Evolutionary conservation across 2,888 invertebrate genomes (phyloP), one percentile per base, ranked within the genome.

Genomic region (Asteroscopus sphinx): DNA sequence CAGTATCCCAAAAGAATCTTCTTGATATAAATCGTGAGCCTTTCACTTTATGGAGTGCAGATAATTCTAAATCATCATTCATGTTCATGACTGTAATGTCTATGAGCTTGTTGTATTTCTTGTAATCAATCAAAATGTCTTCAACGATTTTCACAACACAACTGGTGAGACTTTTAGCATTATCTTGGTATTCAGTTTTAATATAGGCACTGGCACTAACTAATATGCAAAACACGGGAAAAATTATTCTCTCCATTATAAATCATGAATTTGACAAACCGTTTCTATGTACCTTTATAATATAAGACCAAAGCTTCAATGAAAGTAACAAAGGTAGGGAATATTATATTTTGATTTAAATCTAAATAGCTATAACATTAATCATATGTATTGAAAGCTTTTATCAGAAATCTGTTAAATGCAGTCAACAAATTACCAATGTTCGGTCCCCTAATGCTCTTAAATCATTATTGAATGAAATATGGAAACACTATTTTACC

Each of bases 1-100:
- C 64, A 0, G 46, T 37, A 2, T 64, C 37, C 76, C 73, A 78
- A 12, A 52, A 58, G 49, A 70, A 76, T 1, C 62, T 41, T 63
- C 79, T 74, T 13, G 76, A 69, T 15, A 81, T 48, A 42, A 80
- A 82, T 35, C 73, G 66, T 15, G 73, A 44, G 9, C 55, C 44
- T 49, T 63, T 13, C 5, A 78, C 26, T 17, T 65, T 59, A 35
- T 82, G 75, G 12, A 87, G 52, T 13, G 54, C 48, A 33, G 58
- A 42, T 26, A 75, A 55, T 11, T 76, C 52, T 6, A 72, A 33
- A n/a, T 66, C 49, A 39, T 80, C 52, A 7, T 81, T 66, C 2
- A 64, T 61, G 53, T 82, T 76, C 17, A 81, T 67, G 6, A 79
- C 51, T 6, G 75, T 79, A 2, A 84, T 64, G 25, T 83, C 82